Conservation (phyloP, 2,797 vertebrate genomes). For the Xiphorhynchus erythropygius region DNA sequence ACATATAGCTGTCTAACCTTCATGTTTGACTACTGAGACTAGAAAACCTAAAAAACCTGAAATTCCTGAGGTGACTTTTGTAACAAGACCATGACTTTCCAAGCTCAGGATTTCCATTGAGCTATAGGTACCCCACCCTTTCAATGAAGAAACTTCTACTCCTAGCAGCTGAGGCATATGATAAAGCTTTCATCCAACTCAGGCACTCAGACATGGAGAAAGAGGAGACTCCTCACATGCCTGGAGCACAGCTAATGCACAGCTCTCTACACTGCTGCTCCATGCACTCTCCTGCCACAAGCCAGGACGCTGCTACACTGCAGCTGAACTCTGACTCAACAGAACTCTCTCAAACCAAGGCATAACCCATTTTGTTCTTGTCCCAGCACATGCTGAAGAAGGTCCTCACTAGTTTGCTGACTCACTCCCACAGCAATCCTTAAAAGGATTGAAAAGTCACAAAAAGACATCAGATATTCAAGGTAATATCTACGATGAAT, state of each 20-base stretch:
- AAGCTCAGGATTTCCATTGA: background rate
- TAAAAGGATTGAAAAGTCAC: background rate
- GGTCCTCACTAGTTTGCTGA: background rate
- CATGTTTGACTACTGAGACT: background rate
- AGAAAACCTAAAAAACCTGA: background rate
- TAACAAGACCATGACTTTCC: background rate
- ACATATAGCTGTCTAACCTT: background rate
- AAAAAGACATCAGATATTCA: background rate
- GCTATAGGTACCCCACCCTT: background rate
- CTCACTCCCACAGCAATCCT: background rate
- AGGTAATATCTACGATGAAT: background rate
- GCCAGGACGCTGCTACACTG: accelerated
- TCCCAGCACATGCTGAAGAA: background rate
- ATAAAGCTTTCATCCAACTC: background rate
- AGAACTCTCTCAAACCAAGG: background rate
- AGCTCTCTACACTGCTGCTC: background rate
- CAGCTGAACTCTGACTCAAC: background rate
- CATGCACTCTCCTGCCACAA: background rate
- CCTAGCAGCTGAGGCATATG: background rate
- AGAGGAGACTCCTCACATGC: background rate
- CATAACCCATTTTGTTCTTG: background rate
- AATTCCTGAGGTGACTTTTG: background rate
- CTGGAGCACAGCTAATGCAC: background rate
- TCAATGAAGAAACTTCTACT: background rate
- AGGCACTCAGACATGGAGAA: background rate